These are phyloP conservation scores for Chesias legatella DNA, from an alignment of 2,888 invertebrate genomes.

Conservation along the genomic window DNA sequence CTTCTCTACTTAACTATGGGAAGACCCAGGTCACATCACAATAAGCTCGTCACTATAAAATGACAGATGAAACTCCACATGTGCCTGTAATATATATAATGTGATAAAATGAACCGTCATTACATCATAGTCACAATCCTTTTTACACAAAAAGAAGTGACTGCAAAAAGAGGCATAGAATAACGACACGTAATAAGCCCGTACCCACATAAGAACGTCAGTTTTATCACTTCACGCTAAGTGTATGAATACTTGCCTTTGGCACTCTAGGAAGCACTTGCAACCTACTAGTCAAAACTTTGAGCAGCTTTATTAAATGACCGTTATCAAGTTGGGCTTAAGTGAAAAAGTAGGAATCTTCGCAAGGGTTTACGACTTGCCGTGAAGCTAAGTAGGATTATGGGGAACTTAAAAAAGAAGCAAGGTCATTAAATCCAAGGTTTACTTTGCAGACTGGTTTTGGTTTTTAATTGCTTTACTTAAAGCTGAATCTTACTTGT, in stretches of 20 bases:
- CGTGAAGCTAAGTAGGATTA: constrained; percentile 22
- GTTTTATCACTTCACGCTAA: constrained; percentile 1
- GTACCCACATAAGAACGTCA: too few relatives aligned
- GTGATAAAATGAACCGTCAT: too few relatives aligned
- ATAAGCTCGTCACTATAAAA: too few relatives aligned
- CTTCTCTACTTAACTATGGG: too few relatives aligned
- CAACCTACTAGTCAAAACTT: constrained; percentile 51
- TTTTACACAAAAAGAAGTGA: too few relatives aligned
- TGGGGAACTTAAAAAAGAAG: constrained; percentile 17
- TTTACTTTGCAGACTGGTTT: background rate
- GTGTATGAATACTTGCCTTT: constrained; percentile 31
- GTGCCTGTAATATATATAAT: constrained; percentile 1
- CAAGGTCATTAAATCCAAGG: constrained; percentile 1
- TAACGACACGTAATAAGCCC: too few relatives aligned
- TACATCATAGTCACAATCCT: too few relatives aligned
- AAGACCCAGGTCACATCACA: too few relatives aligned
- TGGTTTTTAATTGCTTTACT: too few relatives aligned
- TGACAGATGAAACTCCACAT: too few relatives aligned
- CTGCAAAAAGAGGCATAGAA: too few relatives aligned
- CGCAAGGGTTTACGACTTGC: constrained; percentile 23
- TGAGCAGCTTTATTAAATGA: constrained; percentile 47
- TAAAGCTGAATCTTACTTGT: too few relatives aligned
- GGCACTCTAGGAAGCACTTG: constrained; percentile 40
- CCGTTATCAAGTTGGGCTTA: constrained; percentile 31
- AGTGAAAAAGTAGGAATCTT: constrained; percentile 31